Base-by-base conservation (phyloP, 2,113 vertebrate species). In the Anguilla rostrata region DNA sequence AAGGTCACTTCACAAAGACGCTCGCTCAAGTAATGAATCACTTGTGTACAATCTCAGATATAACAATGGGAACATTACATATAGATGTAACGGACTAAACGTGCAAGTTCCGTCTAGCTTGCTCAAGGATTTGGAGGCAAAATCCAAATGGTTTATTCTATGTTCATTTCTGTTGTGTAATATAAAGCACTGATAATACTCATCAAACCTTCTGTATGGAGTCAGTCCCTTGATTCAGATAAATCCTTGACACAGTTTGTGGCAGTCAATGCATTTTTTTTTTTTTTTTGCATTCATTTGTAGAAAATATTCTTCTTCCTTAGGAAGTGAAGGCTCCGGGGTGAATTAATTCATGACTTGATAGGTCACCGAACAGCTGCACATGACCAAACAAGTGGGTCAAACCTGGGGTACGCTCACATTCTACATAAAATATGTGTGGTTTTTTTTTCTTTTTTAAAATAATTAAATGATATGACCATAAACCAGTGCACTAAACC, bases 181-280 rank as follows among this genome's bases (percentile, higher is more conserved):
- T 75, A 22, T 66, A 75, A 75, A 34, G 14, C 46, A 16, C 41
- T 66, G 53, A 82, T 71, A 82, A 82, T 39, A 46, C 34, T 53
- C 57, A 81, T 57, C 39, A 41, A 26, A 56, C 43, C 46, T 53
- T 78, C 78, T 78, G 63, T 81, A 39, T 49, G 78, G 78, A 57
- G 78, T 80, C 34, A 56, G 34, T 85, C 78, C 83, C 83, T 39
- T 39, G 56, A 66, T 84, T 80, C 41, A 85, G 53, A 85, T 40
- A 56, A 81, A 39, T 56, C 29, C 15, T 15, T 60, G 46, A 57
- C 78, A 81, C 85, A 60, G 56, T 78, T 60, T 81, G 18, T 81
- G 49, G 20, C 78, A 86, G 81, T 86, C 78, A 80, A 83, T 39
- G 40, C 20, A 39, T n/a, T 63, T 83, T 40, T 4, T 63, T 83